A percentile compares a stretch with the other conserved stretches of the same genome.
These are phyloP conservation scores for Pyrrhosoma nymphula DNA, from an alignment of 2,888 invertebrate genomes.

Conservation along the genomic window DNA sequence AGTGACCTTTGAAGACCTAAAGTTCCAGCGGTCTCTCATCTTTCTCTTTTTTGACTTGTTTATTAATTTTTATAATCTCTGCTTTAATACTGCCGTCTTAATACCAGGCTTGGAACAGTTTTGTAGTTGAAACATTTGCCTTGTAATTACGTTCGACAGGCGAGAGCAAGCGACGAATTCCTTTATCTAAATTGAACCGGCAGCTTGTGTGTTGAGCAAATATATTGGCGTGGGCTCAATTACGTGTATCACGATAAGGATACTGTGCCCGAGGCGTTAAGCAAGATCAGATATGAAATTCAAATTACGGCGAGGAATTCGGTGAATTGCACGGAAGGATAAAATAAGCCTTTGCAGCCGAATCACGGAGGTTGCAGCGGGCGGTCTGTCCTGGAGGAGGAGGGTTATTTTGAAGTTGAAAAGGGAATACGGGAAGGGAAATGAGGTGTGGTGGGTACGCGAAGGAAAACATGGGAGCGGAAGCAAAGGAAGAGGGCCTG, in stretches of 20 bases:
- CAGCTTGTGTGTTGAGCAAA: not conserved
- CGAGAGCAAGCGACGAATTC: not conserved
- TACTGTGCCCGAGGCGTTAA: not conserved
- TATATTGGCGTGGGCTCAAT: conserved; percentile 22
- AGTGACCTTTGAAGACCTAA: no score
- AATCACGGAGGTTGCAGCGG: not conserved
- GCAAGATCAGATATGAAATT: conserved; percentile 39
- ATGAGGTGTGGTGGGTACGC: not conserved
- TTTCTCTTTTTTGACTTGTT: no score
- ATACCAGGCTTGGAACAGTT: not conserved
- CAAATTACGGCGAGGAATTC: not conserved
- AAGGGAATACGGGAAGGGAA: not conserved
- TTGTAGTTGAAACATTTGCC: not conserved
- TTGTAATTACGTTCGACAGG: conserved; percentile 17
- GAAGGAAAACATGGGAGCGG: not conserved
- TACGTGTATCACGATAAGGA: conserved; percentile 11
- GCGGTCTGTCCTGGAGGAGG: not conserved
- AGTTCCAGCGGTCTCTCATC: no score
- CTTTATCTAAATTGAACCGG: not conserved
- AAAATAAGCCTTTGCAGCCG: not conserved
- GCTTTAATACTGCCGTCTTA: no score
- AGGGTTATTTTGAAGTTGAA: not conserved
- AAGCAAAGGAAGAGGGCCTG: not conserved
- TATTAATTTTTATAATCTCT: no score
- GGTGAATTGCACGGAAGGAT: conserved; percentile 18